Conservation (phyloP, 2,888 invertebrate species). For the Parnassius glacialis region DNA sequence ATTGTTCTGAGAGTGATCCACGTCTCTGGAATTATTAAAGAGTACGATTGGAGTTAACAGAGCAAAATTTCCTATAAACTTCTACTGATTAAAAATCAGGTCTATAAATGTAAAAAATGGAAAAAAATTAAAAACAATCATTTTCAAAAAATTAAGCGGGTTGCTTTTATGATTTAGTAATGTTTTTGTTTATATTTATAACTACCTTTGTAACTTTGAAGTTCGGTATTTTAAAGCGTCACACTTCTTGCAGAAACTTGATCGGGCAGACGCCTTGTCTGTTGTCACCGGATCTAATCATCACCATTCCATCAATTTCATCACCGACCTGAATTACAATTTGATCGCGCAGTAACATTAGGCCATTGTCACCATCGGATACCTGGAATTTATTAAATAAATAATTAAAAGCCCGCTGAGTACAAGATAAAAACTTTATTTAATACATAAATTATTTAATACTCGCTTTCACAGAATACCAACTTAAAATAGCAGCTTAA, state of each 20-base stretch:
- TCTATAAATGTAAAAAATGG: too few species aligned
- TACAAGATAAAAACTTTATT: neutral
- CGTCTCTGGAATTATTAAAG: constrained; percentile 58
- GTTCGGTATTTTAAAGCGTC: constrained; percentile 82
- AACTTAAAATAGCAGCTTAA: too few species aligned
- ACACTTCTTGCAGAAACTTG: constrained; percentile 97
- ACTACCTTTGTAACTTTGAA: constrained; percentile 62
- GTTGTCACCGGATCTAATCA: constrained; percentile 95
- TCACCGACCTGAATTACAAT: constrained; percentile 95
- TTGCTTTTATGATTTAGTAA: neutral
- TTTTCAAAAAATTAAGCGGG: neutral
- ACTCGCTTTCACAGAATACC: too few species aligned
- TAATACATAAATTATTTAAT: too few species aligned
- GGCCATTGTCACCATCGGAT: constrained; percentile 89
- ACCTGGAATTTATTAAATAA: constrained; percentile 82
- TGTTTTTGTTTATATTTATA: neutral
- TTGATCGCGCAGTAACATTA: constrained; percentile 93
- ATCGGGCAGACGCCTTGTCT: constrained; percentile 96
- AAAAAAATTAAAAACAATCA: neutral
- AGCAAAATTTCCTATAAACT: too few species aligned
- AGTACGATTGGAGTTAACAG: too few species aligned
- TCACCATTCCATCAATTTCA: constrained; percentile 95
- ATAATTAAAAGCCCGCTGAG: neutral
- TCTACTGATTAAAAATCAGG: too few species aligned
- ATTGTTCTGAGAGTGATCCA: constrained; percentile 63